Conservation (phyloP, 1,140 invertebrate genomes). For the Condylostylus longicornis region DNA sequence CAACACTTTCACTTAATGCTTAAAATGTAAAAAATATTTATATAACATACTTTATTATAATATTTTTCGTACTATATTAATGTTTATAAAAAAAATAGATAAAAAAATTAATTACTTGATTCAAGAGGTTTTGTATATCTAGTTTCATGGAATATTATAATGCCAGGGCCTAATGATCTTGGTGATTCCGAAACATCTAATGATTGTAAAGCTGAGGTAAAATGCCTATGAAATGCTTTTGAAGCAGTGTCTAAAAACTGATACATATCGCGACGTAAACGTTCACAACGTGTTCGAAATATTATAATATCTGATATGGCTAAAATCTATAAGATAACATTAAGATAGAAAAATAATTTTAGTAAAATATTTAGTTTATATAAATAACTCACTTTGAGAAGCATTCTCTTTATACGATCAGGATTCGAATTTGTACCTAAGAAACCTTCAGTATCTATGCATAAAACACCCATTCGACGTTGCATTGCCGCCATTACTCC, state of each 20-base stretch:
- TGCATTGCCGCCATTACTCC: slow-evolving; percentile 71
- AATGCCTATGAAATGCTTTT: slow-evolving; percentile 58
- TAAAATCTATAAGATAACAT: slow-evolving; percentile 35
- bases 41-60: too few species aligned
- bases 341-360: background rate
- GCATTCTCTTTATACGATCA: slow-evolving; percentile 53
- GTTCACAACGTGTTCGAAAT: slow-evolving; percentile 61
- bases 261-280: slow-evolving; percentile 64
- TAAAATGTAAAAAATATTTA: slow-evolving; percentile 5
- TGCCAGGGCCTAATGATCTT: slow-evolving; percentile 50
- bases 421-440: slow-evolving; percentile 45
- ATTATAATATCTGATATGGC: slow-evolving; percentile 72
- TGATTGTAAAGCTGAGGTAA: slow-evolving; percentile 45
- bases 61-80: too few species aligned
- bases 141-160: slow-evolving; percentile 73
- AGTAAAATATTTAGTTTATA: slow-evolving; percentile 2
- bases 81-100: too few species aligned
- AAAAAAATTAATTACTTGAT: slow-evolving; percentile 14
- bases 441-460: slow-evolving; percentile 65
- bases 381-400: slow-evolving; percentile 45
- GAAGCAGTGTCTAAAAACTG: slow-evolving; percentile 67
- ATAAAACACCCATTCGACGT: slow-evolving; percentile 45
- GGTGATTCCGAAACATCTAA: slow-evolving; percentile 34
- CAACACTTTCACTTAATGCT: slow-evolving; percentile 43
- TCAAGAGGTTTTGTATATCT: slow-evolving; percentile 41